phyloP scores from a whole-genome alignment of 2,888 invertebrate genomes.

The Leptinotarsa tumamoca region DNA sequence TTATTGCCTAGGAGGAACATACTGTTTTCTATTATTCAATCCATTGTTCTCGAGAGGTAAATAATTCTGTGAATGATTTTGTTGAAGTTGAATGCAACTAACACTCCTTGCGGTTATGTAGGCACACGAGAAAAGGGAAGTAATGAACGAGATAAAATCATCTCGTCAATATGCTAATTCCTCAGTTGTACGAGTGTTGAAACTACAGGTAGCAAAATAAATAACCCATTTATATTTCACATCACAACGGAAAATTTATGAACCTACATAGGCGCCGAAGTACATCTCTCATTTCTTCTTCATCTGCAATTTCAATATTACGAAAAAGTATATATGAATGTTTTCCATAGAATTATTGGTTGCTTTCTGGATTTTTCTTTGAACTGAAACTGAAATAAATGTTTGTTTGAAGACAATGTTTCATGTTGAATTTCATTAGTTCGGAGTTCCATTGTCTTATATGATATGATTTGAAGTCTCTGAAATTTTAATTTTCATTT shows the following conservation, averaged over 20 bases:
- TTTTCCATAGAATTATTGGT: too few relatives aligned
- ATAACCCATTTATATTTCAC: slow-evolving; percentile 40
- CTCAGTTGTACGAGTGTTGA: slow-evolving; percentile 33
- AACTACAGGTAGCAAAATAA: slow-evolving; percentile 41
- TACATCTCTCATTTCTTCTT: neutral
- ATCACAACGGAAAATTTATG: slow-evolving; percentile 39
- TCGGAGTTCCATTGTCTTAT: too few relatives aligned
- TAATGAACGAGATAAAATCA: slow-evolving; percentile 38
- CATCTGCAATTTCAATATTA: too few relatives aligned
- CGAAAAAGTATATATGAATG: too few relatives aligned
- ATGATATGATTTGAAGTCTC: too few relatives aligned
- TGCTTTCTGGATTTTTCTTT: too few relatives aligned
- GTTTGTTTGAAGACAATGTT: too few relatives aligned
- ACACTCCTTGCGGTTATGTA: slow-evolving; percentile 23
- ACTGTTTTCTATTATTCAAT: neutral
- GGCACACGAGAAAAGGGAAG: slow-evolving; percentile 21
- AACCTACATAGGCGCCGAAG: slow-evolving; percentile 16
- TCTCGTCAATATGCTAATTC: slow-evolving; percentile 43
- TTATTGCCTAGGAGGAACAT: neutral
- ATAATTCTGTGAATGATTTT: neutral
- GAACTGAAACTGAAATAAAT: too few relatives aligned
- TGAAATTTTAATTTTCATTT: too few relatives aligned
- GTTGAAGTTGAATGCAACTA: slow-evolving; percentile 10
- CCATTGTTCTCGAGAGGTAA: neutral
- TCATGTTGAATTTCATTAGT: too few relatives aligned